Evolutionary conservation across 2,888 invertebrate species (phyloP), one percentile per base, ranked within the genome.

Genomic region (Himalopsyche tibetana): DNA sequence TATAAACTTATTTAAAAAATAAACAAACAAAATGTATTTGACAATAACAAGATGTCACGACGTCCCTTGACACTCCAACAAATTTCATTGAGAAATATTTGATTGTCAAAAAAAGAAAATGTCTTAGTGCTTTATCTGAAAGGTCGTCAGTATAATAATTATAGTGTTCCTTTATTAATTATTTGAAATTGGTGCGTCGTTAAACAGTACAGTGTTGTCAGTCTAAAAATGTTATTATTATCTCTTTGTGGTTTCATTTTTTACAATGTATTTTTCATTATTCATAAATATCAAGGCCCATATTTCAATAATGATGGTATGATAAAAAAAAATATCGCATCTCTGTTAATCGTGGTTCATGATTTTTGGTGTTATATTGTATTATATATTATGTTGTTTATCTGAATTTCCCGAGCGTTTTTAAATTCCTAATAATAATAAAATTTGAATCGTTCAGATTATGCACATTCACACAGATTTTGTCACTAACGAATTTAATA

Each of bases 21-120:
- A 51, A 51, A 51, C 15, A 51, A 15, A 5, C 51, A 4, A 51
- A 51, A 15, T 15, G 15, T 51, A 51, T 51, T 51, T 51, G 51
- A 51, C 51, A 63, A 19, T 63, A 63, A 63, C 11, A 63, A 28
- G n/a, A 63, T 63, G 63, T 63, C 63, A 63, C 63, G 63, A 63
- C 8, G n/a, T 28, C 19, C 63, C 63, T 63, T 63, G 63, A 63
- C 63, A 63, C 63, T 63, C 19, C 63, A 15, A 63, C 15, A 63
- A 11, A 63, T 19, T 6, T 19, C 19, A 63, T 63, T 63, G 63
- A 19, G 63, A 63, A 63, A 63, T 63, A 19, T 63, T 63, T 63
- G 63, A 63, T 63, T 63, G 63, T 63, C 19, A 63, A 28, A 63
- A 63, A 51, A 63, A 63, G 19, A 4, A 56, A 56, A 56, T 56